These are phyloP conservation scores for Radopholus similis DNA, from an alignment of 1,140 invertebrate genomes.

Conservation along the genomic window DNA sequence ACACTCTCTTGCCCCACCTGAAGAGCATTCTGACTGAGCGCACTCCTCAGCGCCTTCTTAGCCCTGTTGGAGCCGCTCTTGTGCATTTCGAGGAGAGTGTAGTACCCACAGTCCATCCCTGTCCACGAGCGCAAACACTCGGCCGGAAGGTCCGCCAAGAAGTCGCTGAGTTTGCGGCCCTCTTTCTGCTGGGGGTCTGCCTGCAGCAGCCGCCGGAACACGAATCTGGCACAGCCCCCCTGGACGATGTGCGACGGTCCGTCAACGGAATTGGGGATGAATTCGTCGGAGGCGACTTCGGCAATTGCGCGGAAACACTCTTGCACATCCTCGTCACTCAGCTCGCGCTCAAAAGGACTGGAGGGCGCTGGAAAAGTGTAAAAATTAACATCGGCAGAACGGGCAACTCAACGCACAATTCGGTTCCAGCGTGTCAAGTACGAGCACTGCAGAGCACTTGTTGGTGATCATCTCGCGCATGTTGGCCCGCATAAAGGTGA, in stretches of 20 bases:
- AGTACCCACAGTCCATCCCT: constrained; percentile 36
- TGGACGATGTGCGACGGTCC: constrained; percentile 36
- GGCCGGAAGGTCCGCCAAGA: constrained; percentile 26
- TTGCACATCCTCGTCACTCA: constrained; percentile 25
- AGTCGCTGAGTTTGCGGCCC: constrained; percentile 39
- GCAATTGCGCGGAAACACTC: constrained; percentile 47
- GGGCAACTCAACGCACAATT: not conserved
- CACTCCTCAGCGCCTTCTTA: not conserved
- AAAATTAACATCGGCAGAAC: not conserved
- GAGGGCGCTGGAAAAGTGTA: constrained; percentile 26
- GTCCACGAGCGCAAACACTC: constrained; percentile 36
- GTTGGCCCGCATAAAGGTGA: constrained; percentile 41
- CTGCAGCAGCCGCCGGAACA: constrained; percentile 37
- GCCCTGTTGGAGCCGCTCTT: constrained; percentile 25
- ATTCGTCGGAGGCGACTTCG: constrained; percentile 39
- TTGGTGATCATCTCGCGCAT: constrained; percentile 43
- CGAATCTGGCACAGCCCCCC: constrained; percentile 34
- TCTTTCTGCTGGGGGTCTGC: constrained; percentile 22
- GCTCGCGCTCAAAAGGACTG: constrained; percentile 25
- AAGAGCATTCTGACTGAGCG: not conserved
- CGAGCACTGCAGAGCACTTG: constrained; percentile 29
- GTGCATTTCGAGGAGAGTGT: constrained; percentile 35
- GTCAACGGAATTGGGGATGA: constrained; percentile 38
- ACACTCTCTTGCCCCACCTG: constrained; percentile 2
- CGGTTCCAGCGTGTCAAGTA: not conserved